Base-by-base conservation (phyloP, 2,888 invertebrate genomes). In the Pammene fasciana region DNA sequence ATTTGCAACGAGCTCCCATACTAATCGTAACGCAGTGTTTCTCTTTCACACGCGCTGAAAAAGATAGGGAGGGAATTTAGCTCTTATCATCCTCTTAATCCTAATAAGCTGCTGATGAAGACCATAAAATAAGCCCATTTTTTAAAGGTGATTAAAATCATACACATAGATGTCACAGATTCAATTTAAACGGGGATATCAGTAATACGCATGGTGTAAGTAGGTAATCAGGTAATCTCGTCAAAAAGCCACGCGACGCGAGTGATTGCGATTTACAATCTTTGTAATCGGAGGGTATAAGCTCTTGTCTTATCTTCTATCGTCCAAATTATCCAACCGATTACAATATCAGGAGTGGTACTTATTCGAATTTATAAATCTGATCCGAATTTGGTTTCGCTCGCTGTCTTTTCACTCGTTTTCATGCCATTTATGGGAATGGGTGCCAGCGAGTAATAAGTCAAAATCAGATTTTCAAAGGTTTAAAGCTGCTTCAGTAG, bases 241-340 rank as follows among this genome's bases (percentile, higher is more conserved):
- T 46, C 6, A 48, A 14, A 34, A 46, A 59, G 36, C 52, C 45
- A 50, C 57, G 26, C 48, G 6, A 38, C 38, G 26, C 59, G 5
- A 36, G 56, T 56, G n/a, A 50, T 18, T 41, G 14, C 45, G 45
- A 57, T 9, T 62, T 45, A 45, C 34, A 46, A 48, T 57, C 45
- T 14, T 64, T 18, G 54, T 52, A 67, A 45, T 64, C 52, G 18
- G 34, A 57, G 56, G 64, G 36, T 43, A 57, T 52, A n/a, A 16
- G 10, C 18, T 11, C 13, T 64, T 52, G 50, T 16, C 56, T 52
- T 48, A 59, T 68, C 64, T 16, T 18, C 52, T 64, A 68, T 68
- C 68, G 34, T 34, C 50, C 43, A 50, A 61, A 64, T 64, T 64
- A 59, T 56, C 43, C 62, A 56, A 50, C 43, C 36, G 45, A 59